phyloP scores from a whole-genome alignment of 2,888 invertebrate genomes.

The Xanthorhoe designata region DNA sequence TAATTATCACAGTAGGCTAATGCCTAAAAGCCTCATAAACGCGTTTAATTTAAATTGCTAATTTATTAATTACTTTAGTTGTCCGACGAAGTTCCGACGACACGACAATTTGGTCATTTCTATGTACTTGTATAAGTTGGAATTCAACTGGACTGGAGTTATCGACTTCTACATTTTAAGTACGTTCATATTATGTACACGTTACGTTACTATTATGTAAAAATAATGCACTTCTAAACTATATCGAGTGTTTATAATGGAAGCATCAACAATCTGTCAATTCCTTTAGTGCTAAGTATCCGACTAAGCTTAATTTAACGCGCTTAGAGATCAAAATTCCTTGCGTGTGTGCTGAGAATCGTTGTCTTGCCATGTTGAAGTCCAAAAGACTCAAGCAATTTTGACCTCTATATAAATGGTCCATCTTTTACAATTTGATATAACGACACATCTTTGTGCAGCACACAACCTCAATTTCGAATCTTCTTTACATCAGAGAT shows the following conservation, averaged over 20 bases:
- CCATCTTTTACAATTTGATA: constrained; percentile 83
- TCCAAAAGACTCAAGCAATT: constrained; percentile 56
- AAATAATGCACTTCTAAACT: constrained; percentile 62
- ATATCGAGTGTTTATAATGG: constrained; percentile 64
- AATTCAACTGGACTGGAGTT: constrained; percentile 18
- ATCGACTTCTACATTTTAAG: constrained; percentile 5
- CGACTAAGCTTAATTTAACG: constrained; percentile 74
- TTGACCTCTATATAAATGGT: constrained; percentile 69
- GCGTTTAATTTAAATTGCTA: constrained; percentile 28
- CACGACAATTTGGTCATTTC: constrained; percentile 31
- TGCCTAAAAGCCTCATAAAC: constrained; percentile 43
- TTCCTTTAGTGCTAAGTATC: constrained; percentile 80
- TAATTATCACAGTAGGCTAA: constrained; percentile 47
- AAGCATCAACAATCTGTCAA: constrained; percentile 81
- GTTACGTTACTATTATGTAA: constrained; percentile 42
- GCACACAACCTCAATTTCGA: constrained; percentile 72
- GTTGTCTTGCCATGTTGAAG: constrained; percentile 28
- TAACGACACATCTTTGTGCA: constrained; percentile 70
- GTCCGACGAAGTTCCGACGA: constrained; percentile 24
- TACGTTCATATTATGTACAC: constrained; percentile 26
- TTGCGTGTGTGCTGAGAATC: constrained; percentile 48
- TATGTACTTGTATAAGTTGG: constrained; percentile 22
- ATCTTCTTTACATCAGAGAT: constrained; percentile 27
- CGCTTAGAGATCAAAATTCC: constrained; percentile 64
- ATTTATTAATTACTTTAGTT: constrained; percentile 16